These are phyloP conservation scores for Grallaria varia DNA, from an alignment of 2,113 vertebrate genomes.

Conservation along the genomic window DNA sequence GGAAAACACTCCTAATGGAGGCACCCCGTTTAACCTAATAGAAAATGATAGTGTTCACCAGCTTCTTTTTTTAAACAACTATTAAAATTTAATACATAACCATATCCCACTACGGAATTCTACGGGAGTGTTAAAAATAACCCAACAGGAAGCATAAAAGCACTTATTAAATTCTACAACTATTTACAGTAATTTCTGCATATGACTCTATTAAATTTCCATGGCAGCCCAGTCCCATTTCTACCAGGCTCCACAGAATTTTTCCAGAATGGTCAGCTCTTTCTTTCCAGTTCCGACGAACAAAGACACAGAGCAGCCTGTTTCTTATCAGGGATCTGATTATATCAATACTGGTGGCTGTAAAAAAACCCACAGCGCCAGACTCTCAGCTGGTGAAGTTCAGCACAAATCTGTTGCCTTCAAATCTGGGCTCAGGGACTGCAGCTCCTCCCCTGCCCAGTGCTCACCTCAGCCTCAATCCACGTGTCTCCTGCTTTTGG, in stretches of 20 bases:
- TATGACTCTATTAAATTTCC: constrained; percentile 45
- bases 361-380: neutral
- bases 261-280: constrained; percentile 9
- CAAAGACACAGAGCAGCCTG: neutral
- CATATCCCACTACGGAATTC: neutral
- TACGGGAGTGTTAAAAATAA: constrained; percentile 56
- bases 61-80: neutral
- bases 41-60: neutral
- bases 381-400: neutral
- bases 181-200: constrained; percentile 60
- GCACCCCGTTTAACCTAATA: neutral
- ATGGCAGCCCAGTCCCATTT: neutral
- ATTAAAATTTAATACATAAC: constrained; percentile 42
- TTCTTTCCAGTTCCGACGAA: neutral
- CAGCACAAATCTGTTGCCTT: neutral
- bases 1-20: constrained; percentile 9
- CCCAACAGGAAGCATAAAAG: constrained; percentile 62
- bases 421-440: neutral
- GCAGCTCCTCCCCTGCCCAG: neutral
- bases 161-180: constrained; percentile 53
- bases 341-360: neutral
- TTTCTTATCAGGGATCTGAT: constrained; percentile 17
- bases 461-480: neutral
- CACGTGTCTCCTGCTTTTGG: neutral
- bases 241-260: neutral